Percentiles rank a stretch among this genome's conserved stretches.
Conservation (phyloP, 2,113 vertebrate genomes). For the Emydocephalus ijimae region DNA sequence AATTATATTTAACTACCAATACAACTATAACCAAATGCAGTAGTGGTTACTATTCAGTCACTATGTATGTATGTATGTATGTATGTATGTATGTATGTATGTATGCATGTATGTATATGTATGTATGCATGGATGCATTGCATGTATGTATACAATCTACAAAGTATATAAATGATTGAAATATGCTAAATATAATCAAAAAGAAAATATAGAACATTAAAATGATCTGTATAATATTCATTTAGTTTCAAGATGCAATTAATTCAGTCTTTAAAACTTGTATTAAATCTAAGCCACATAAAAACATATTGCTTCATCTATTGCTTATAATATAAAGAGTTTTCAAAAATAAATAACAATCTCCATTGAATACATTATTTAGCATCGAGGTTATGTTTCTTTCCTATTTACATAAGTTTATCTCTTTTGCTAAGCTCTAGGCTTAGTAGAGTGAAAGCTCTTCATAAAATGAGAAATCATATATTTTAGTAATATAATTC, state of each 20-base stretch:
- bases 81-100: not conserved
- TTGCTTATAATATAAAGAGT: not conserved
- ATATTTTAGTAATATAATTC: not conserved
- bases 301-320: not conserved
- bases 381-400: not conserved
- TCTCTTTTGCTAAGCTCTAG: not conserved
- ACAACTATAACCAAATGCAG: not conserved
- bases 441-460: not conserved
- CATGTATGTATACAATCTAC: not conserved
- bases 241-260: not conserved
- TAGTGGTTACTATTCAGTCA: not conserved
- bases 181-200: not conserved
- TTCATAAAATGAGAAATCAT: not conserved
- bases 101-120: not conserved
- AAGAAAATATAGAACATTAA: not conserved
- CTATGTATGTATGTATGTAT: not conserved
- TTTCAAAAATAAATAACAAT: not conserved
- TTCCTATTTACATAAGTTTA: not conserved
- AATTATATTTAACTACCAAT: not conserved
- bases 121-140: no score
- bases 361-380: not conserved
- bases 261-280: not conserved
- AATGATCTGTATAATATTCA: not conserved
- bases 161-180: not conserved
- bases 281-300: not conserved